These are phyloP conservation scores for Macrosoma leucophasiata DNA, from an alignment of 2,888 invertebrate genomes.

Conservation along the genomic window DNA sequence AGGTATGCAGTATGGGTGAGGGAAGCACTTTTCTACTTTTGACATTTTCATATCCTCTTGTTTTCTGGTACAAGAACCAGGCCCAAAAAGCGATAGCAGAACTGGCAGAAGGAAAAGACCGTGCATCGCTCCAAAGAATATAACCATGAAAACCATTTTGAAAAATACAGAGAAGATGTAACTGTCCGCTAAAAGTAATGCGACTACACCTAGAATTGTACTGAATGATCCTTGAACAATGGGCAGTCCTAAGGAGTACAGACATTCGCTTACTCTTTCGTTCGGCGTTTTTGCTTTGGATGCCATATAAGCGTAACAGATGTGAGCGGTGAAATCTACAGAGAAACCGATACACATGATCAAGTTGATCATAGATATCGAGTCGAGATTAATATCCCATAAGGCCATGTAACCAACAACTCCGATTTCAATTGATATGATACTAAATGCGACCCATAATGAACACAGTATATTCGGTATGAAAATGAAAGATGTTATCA, in stretches of 20 bases:
- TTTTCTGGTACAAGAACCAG: slow-evolving; percentile 80
- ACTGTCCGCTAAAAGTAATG: slow-evolving; percentile 91
- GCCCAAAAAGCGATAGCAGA: slow-evolving; percentile 87
- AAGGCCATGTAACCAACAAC: slow-evolving; percentile 97
- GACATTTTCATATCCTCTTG: slow-evolving; percentile 74
- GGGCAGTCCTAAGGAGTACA: slow-evolving; percentile 92
- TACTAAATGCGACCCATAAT: slow-evolving; percentile 96
- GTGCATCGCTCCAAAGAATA: slow-evolving; percentile 95
- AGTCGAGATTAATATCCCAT: slow-evolving; percentile 95
- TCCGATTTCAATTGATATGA: slow-evolving; percentile 94
- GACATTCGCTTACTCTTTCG: slow-evolving; percentile 87
- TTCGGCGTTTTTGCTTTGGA: slow-evolving; percentile 86
- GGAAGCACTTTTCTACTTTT: slow-evolving; percentile 77
- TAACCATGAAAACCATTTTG: slow-evolving; percentile 96
- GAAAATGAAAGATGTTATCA: slow-evolving; percentile 94
- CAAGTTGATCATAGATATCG: slow-evolving; percentile 97
- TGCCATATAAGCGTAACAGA: slow-evolving; percentile 96
- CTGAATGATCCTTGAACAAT: slow-evolving; percentile 94
- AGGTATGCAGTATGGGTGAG: slow-evolving; percentile 82
- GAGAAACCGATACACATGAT: slow-evolving; percentile 98
- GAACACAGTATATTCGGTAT: slow-evolving; percentile 95
- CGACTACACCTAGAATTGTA: slow-evolving; percentile 92
- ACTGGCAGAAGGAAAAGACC: slow-evolving; percentile 93
- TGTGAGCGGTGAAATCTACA: slow-evolving; percentile 96
- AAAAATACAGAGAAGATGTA: slow-evolving; percentile 97